A percentile compares a stretch with the other conserved stretches of the same genome.
Conservation (phyloP, 2,888 invertebrate species). For the Drosophila limbata region DNA sequence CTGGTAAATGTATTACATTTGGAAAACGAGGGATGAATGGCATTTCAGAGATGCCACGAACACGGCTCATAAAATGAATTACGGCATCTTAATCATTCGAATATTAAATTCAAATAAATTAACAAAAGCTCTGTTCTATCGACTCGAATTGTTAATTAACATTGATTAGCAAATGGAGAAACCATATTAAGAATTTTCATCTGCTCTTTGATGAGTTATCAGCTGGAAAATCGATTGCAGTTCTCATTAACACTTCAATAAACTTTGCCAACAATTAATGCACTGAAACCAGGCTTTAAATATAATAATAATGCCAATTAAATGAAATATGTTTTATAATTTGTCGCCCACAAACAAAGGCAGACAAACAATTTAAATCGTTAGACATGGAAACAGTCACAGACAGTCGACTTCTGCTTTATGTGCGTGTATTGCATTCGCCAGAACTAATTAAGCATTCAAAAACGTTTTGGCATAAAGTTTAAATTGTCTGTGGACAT, state of each 20-base stretch:
- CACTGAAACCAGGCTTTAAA: slow-evolving; percentile 45
- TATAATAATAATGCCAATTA: slow-evolving; percentile 56
- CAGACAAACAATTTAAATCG: slow-evolving; percentile 71
- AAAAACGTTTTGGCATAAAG: slow-evolving; percentile 74
- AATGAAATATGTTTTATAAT: slow-evolving; percentile 58
- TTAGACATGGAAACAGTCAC: slow-evolving; percentile 37
- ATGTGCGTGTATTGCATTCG: slow-evolving; percentile 33
- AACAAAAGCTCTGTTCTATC: not conserved
- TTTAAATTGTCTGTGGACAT: slow-evolving; percentile 66
- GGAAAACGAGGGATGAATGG: slow-evolving; percentile 31
- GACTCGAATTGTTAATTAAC: slow-evolving; percentile 7
- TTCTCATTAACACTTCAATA: slow-evolving; percentile 13
- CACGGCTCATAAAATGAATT: slow-evolving; percentile 48
- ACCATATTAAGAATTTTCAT: not conserved
- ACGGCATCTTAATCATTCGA: slow-evolving; percentile 29
- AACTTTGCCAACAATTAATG: slow-evolving; percentile 27
- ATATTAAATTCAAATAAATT: slow-evolving; percentile 38
- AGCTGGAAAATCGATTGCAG: slow-evolving; percentile 10
- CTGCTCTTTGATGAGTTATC: not conserved
- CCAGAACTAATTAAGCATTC: slow-evolving; percentile 78
- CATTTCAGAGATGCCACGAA: slow-evolving; percentile 43
- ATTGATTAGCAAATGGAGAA: slow-evolving; percentile 4
- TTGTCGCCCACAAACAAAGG: slow-evolving; percentile 23
- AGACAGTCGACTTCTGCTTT: slow-evolving; percentile 20
- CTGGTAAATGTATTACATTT: slow-evolving; percentile 51